Percentiles rank a stretch among this genome's conserved stretches.
These are phyloP conservation scores for Hyles vespertilio DNA, from an alignment of 1,140 invertebrate genomes.

Conservation along the genomic window DNA sequence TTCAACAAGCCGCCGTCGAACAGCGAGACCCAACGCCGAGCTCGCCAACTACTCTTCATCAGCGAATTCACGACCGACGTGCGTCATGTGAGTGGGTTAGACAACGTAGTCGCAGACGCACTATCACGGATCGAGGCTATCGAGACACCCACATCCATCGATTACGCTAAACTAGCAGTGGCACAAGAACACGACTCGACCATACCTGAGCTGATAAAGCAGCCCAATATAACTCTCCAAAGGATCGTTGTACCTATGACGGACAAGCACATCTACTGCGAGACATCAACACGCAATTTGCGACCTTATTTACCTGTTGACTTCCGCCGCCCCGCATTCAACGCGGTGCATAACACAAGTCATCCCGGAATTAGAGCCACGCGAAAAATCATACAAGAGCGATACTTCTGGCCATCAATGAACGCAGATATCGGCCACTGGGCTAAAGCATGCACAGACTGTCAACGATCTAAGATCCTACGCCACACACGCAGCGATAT, in stretches of 20 bases:
- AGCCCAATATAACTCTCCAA: neutral
- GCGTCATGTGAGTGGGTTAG: neutral
- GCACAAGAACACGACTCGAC: neutral
- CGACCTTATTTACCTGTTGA: slow-evolving; percentile 6
- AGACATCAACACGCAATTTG: neutral
- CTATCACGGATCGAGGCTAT: slow-evolving; percentile 3
- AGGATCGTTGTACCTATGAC: slow-evolving; percentile 3
- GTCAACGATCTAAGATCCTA: neutral
- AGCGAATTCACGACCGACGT: slow-evolving; percentile 8
- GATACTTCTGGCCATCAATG: slow-evolving; percentile 3
- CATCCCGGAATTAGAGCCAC: slow-evolving; percentile 2
- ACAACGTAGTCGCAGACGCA: slow-evolving; percentile 1
- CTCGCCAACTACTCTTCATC: slow-evolving; percentile 8
- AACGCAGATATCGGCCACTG: neutral
- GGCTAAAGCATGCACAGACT: neutral
- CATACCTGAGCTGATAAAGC: neutral
- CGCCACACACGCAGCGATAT: neutral
- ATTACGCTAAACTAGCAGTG: neutral
- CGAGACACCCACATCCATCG: neutral
- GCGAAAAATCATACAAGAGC: neutral
- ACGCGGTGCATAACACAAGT: slow-evolving; percentile 3
- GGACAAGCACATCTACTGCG: neutral
- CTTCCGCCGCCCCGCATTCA: slow-evolving; percentile 1
- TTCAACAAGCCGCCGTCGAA: neutral
- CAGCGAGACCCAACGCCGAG: slow-evolving; percentile 5